These are phyloP conservation scores for Drosophila imparisetae DNA, from an alignment of 2,888 invertebrate species.

Conservation along the genomic window DNA sequence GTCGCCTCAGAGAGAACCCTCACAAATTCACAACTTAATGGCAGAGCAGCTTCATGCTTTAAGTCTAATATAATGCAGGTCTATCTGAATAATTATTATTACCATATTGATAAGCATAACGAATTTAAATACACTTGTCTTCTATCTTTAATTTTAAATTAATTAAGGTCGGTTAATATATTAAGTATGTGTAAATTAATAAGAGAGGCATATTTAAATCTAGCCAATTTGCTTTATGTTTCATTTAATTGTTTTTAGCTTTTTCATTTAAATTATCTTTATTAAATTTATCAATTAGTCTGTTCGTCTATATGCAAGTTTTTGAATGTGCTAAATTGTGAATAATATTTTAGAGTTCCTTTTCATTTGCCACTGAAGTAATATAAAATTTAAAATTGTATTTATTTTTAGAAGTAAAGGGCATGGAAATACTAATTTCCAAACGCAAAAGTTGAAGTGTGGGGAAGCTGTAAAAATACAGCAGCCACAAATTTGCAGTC, in stretches of 20 bases:
- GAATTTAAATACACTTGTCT: neutral
- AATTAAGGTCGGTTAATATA: neutral
- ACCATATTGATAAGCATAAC: neutral
- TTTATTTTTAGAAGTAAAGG: no score
- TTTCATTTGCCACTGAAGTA: no score
- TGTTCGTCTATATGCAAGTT: no score
- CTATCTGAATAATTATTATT: neutral
- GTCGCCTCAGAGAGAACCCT: constrained; percentile 24
- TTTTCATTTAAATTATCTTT: neutral
- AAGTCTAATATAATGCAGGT: no score
- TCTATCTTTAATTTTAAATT: neutral
- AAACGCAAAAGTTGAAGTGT: neutral
- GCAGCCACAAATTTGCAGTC: constrained; percentile 18
- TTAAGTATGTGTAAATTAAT: neutral
- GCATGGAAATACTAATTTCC: neutral
- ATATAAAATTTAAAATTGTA: no score
- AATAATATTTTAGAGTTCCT: no score
- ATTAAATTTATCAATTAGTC: no score
- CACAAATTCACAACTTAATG: constrained; percentile 8
- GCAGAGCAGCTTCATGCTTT: neutral
- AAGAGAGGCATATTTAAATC: neutral
- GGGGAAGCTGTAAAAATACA: neutral
- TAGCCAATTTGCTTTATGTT: neutral
- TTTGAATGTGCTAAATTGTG: no score
- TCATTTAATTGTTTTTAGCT: neutral